Percentiles rank a stretch among this genome's conserved stretches.
phyloP scores from a whole-genome alignment of 2,113 vertebrate genomes.

The Nycticryphes semicollaris region DNA sequence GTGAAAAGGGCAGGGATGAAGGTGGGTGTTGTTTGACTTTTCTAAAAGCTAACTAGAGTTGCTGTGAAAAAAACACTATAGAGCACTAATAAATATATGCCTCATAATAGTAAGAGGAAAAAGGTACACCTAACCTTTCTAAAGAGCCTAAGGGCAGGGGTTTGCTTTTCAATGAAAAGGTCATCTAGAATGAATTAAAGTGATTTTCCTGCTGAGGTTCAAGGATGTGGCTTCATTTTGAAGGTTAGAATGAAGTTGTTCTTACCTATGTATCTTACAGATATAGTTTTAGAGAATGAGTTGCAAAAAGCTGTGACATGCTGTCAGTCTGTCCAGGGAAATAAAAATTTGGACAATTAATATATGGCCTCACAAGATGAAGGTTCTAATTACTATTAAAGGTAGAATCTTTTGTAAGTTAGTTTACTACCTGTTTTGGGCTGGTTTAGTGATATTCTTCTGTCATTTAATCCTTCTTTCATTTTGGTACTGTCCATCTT shows the following conservation, averaged over 20 bases:
- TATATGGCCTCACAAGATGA: neutral
- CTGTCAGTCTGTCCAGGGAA: neutral
- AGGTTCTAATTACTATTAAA: neutral
- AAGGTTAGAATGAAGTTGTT: constrained; percentile 64
- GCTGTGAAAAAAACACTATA: constrained; percentile 45
- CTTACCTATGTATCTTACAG: constrained; percentile 9
- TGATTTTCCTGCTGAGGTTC: constrained; percentile 55
- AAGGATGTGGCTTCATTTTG: constrained; percentile 58
- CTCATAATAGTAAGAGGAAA: constrained; percentile 31
- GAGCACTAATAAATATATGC: constrained; percentile 33
- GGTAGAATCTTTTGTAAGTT: neutral
- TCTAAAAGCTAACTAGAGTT: neutral
- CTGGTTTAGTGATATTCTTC: neutral
- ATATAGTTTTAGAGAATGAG: neutral
- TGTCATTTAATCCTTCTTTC: neutral
- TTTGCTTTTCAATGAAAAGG: constrained; percentile 73
- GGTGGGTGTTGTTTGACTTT: constrained; percentile 46
- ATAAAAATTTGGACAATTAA: neutral
- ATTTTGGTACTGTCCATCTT: neutral
- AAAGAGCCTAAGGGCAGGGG: constrained; percentile 45
- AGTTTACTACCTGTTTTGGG: neutral
- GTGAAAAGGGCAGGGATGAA: constrained; percentile 14
- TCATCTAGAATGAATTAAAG: constrained; percentile 73
- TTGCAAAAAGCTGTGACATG: neutral
- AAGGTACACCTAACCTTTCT: constrained; percentile 66